Base-by-base conservation (phyloP, 2,888 invertebrate species). In the Laothoe populi region DNA sequence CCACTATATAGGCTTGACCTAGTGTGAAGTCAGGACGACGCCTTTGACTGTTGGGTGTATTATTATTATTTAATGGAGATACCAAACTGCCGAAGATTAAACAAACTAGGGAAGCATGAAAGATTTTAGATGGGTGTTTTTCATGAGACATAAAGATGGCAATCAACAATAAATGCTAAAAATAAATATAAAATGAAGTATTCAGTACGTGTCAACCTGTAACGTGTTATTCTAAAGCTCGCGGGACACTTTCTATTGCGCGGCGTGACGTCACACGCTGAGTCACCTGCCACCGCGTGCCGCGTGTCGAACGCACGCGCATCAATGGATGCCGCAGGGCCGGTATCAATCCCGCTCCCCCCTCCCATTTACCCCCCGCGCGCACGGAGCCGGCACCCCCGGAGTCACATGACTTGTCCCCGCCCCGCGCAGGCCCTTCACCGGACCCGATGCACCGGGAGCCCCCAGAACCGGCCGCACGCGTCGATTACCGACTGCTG, bases 341-440 rank as follows among this genome's bases (percentile, higher is more conserved):
- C 13, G 58, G n/a, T n/a, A 16, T 21, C 40, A 16, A n/a, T 11
- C n/a, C 57, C 1, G 2, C 35, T 19, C 26, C 48, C 24, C 26
- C 16, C 26, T 16, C 16, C 26, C 44, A 19, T 26, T 38, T 11
- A 13, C 24, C n/a, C n/a, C 8, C 23, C 7, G n/a, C 16, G 16
- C 23, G 5, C 23, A 7, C 21, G 13, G n/a, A 8, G 10, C 57
- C 4, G n/a, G 19, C 19, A 44, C 44, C 38, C 38, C 21, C 23
- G 40, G n/a, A 42, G 42, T 42, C 38, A 58, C 42, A 42, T 58
- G 42, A 58, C 38, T 7, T 10, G 23, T 8, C 21, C 11, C n/a
- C 24, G n/a, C 23, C 40, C 38, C 40, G 23, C 57, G n/a, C 40
- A 7, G 57, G 40, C 40, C 42, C 42, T 58, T 58, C 40, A 58